A percentile compares a stretch with the other conserved stretches of the same genome.
phyloP scores from a whole-genome alignment of 2,888 invertebrate genomes.

The Phlogophora meticulosa region DNA sequence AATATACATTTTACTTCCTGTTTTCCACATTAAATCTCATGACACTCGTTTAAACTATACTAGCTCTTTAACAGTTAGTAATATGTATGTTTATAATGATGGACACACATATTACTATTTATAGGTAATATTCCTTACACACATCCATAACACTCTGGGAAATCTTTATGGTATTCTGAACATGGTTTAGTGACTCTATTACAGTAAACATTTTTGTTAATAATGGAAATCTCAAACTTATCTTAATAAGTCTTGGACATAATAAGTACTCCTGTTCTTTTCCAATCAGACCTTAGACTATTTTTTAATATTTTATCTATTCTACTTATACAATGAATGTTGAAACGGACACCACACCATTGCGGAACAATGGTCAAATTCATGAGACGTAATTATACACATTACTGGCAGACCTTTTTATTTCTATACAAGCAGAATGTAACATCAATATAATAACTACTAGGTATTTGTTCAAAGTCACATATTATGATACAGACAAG shows the following conservation, averaged over 20 bases:
- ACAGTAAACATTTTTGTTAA: constrained; percentile 7
- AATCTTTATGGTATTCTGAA: not conserved
- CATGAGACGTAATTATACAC: constrained; percentile 5
- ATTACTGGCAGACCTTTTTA: not conserved
- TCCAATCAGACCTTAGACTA: not conserved
- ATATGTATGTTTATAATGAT: not conserved
- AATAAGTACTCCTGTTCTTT: not conserved
- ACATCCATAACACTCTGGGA: constrained; percentile 42
- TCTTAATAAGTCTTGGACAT: not conserved
- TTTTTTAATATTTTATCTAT: not conserved
- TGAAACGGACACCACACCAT: not conserved
- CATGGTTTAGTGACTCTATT: not conserved
- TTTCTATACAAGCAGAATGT: constrained; percentile 18
- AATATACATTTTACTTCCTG: constrained; percentile 33
- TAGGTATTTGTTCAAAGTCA: constrained; percentile 51
- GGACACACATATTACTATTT: constrained; percentile 32
- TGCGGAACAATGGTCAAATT: not conserved
- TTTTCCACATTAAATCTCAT: constrained; percentile 47
- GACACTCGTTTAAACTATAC: constrained; percentile 46
- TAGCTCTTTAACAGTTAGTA: constrained; percentile 58
- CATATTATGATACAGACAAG: constrained; percentile 4
- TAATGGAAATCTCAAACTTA: not conserved
- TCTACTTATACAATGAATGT: not conserved
- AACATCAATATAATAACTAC: constrained; percentile 9
- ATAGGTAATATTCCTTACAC: constrained; percentile 47